Evolutionary conservation across 2,113 vertebrate genomes (phyloP).

Genomic region (Serinus canaria): DNA sequence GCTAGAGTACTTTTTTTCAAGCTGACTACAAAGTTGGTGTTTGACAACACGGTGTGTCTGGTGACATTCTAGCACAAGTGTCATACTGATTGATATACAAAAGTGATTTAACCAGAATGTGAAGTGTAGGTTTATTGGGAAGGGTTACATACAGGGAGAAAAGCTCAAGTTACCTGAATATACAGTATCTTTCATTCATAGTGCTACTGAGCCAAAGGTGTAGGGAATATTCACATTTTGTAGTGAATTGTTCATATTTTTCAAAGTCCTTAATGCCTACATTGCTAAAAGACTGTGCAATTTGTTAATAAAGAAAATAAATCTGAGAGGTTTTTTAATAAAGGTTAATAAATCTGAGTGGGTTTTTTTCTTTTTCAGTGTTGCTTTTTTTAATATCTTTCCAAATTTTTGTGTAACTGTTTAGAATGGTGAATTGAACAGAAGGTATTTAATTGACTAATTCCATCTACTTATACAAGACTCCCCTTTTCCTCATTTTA

Average conservation of each 20-base stretch:
- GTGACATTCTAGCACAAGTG: background rate
- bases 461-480: background rate
- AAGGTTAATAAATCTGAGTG: background rate
- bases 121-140: background rate
- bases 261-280: background rate
- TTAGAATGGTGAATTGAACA: background rate
- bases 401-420: background rate
- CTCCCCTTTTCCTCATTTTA: rapidly evolving
- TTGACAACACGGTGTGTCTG: background rate
- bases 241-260: background rate
- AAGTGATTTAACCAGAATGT: background rate
- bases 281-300: background rate
- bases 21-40: background rate
- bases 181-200: background rate
- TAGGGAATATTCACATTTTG: background rate
- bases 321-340: background rate
- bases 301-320: background rate
- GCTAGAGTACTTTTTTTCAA: background rate
- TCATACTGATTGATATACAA: background rate
- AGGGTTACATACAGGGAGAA: background rate
- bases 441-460: rapidly evolving
- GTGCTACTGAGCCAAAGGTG: background rate
- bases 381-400: background rate
- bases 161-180: background rate
- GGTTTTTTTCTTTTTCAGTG: background rate